These are phyloP conservation scores for Bufotes viridis DNA, from an alignment of 2,797 vertebrate genomes.

Conservation along the genomic window DNA sequence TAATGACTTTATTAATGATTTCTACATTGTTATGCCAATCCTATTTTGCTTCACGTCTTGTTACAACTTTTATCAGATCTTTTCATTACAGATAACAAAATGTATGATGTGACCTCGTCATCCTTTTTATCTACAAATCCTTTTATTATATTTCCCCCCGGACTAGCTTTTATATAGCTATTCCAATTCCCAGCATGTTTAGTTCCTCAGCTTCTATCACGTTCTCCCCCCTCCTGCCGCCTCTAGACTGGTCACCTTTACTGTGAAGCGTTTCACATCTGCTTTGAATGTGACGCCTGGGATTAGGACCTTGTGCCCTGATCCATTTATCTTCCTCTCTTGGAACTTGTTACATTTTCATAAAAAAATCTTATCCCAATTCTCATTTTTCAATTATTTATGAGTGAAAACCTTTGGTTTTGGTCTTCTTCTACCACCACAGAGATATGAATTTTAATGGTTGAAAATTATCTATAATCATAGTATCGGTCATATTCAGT, in stretches of 20 bases:
- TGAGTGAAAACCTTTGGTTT: not conserved
- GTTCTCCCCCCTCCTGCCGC: no score
- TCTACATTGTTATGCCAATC: not conserved
- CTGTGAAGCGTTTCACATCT: slow-evolving; percentile 5
- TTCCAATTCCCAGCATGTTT: not conserved
- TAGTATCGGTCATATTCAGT: not conserved
- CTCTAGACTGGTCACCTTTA: not conserved
- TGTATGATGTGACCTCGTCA: not conserved
- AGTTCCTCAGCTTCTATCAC: not conserved
- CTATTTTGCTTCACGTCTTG: not conserved
- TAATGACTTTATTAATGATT: not conserved
- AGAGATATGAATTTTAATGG: not conserved
- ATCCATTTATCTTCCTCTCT: not conserved
- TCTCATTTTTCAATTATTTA: not conserved
- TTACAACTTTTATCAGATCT: not conserved
- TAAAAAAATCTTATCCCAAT: not conserved
- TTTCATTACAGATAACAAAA: not conserved
- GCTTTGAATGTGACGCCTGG: not conserved
- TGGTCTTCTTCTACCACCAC: not conserved
- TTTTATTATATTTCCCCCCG: not conserved
- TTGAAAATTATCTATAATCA: not conserved
- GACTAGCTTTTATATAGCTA: not conserved
- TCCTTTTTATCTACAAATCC: not conserved
- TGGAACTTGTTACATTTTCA: slow-evolving; percentile 1
- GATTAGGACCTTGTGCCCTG: not conserved